Evolutionary conservation across 2,797 vertebrate genomes (phyloP), one percentile per base, ranked within the genome.

Genomic region (Sphenodon punctatus): DNA sequence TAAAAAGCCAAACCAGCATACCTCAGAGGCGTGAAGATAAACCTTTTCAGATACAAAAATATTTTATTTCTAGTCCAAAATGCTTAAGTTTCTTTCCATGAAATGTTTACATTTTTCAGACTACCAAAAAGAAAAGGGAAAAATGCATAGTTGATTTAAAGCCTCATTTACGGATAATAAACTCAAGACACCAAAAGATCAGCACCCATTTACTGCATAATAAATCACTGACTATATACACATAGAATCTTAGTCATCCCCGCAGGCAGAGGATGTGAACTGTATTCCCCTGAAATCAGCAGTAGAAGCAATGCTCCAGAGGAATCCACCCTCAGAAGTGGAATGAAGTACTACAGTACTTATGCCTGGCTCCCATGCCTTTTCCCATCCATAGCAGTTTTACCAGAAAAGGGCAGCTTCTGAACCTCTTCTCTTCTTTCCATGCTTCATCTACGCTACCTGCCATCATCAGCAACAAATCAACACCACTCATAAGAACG

Each of bases 1-100:
- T 89, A 94, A 90, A 91, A 89, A 84, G 87, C 84, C 74, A 79
- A 60, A 92, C 93, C 94, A 90, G 90, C 92, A 93, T 75, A 92
- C 88, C 89, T 91, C 92, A 91, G 77, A 88, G 73, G 69, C 83
- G 75, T 60, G 87, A 89, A 95, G 89, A 94, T 83, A 94, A n/a
- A n/a, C n/a, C n/a, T n/a, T n/a, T n/a, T n/a, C n/a, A 87, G 78
- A 90, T 69, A 90, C 66, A 84, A 89, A 79, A 76, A 61, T 79
- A 94, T 87, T 92, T 94, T 89, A 94, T 87, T 93, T 89, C 72
- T 66, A 93, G 49, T 42, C 78, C 91, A n/a, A 89, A 69, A 88
- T 36, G 86, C 78, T 91, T 89, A 91, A 38, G 36, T 88, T 88
- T 88, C 82, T 88, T 82, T 84, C 75, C 87, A 82, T 53, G 76